Evolutionary conservation across 2,113 vertebrate genomes (phyloP).

Genomic region (Gallinago undulata): DNA sequence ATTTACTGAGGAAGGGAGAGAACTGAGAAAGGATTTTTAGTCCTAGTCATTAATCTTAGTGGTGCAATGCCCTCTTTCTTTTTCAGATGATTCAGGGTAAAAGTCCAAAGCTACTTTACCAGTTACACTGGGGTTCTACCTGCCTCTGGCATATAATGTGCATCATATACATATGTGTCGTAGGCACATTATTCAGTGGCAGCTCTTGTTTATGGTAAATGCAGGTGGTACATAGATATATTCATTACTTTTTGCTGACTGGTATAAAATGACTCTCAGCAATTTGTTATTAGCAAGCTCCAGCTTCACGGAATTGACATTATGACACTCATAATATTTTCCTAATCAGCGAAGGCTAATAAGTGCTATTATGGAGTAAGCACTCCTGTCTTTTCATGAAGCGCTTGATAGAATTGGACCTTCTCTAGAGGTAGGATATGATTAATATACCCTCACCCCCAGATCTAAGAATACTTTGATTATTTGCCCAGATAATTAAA

Average conservation of each 20-base stretch:
- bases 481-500: constrained; percentile 58
- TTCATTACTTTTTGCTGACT: not conserved
- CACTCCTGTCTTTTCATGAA: not conserved
- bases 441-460: constrained; percentile 30
- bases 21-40: not conserved
- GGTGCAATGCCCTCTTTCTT: not conserved
- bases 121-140: not conserved
- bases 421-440: constrained; percentile 42
- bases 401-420: not conserved
- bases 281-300: constrained; percentile 6
- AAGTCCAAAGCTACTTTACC: not conserved
- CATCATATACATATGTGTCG: not conserved
- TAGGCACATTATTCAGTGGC: not conserved
- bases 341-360: constrained; percentile 22
- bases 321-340: constrained; percentile 24
- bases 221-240: not conserved
- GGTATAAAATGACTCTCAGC: not conserved
- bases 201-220: not conserved
- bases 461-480: constrained; percentile 38
- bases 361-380: constrained; percentile 9
- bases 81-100: not conserved
- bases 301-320: constrained; percentile 10
- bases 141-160: not conserved
- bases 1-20: constrained; percentile 12
- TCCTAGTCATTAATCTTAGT: not conserved